phyloP scores from a whole-genome alignment of 2,888 invertebrate species.

The Dioctria linearis region DNA sequence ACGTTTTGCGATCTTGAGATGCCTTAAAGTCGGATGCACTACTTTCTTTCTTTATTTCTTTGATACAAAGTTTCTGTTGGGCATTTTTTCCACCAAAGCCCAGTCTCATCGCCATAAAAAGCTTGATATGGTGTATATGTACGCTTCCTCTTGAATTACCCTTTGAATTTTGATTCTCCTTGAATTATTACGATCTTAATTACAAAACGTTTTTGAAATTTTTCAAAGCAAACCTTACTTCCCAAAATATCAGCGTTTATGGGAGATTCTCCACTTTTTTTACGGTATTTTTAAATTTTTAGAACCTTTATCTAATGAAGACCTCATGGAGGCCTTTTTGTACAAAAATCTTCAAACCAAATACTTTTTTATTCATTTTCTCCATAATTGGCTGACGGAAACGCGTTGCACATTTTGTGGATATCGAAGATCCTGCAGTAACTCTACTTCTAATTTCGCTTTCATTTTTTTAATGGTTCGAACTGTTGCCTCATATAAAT shows the following conservation, averaged over 20 bases:
- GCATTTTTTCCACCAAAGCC: constrained; percentile 6
- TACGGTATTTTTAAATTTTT: constrained; percentile 60
- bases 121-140: constrained; percentile 53
- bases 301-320: constrained; percentile 59
- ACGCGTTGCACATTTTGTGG: constrained; percentile 39
- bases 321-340: constrained; percentile 58
- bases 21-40: constrained; percentile 15
- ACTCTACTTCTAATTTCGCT: constrained; percentile 58
- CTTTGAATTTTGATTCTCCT: constrained; percentile 55
- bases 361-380: constrained; percentile 61
- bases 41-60: constrained; percentile 32
- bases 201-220: constrained; percentile 58
- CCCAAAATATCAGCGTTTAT: constrained; percentile 57
- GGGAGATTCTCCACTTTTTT: constrained; percentile 59
- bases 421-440: constrained; percentile 56
- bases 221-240: constrained; percentile 60
- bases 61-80: constrained; percentile 22
- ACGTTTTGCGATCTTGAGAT: constrained; percentile 3
- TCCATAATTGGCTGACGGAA: constrained; percentile 59
- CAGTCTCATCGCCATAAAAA: constrained; percentile 57
- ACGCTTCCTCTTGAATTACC: constrained; percentile 55
- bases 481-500: constrained; percentile 61
- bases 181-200: constrained; percentile 58
- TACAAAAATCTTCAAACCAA: constrained; percentile 60
- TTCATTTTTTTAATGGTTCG: constrained; percentile 61